A percentile compares a stretch with the other conserved stretches of the same genome.
phyloP scores from a whole-genome alignment of 2,113 vertebrate genomes.

The Semicossyphus pulcher region DNA sequence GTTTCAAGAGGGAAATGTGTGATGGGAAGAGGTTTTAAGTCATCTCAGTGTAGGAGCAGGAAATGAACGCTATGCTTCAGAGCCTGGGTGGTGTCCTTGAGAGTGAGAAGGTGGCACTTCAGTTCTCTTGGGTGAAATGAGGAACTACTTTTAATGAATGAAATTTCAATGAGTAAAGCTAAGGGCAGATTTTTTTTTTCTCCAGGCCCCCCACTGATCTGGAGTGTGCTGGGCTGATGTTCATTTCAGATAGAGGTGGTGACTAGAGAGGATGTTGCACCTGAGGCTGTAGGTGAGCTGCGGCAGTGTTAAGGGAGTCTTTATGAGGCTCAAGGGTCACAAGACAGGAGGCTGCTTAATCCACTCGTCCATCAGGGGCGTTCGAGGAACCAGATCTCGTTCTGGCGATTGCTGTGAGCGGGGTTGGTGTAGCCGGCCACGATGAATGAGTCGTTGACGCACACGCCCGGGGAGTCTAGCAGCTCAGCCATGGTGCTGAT shows the following conservation, averaged over 20 bases:
- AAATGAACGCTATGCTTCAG: conserved; percentile 32
- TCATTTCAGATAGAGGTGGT: conserved; percentile 34
- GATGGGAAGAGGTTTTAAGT: not conserved
- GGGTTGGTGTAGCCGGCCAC: conserved; percentile 93
- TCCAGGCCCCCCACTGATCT: conserved; percentile 1
- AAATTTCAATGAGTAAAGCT: conserved; percentile 16
- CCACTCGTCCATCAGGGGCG: conserved; percentile 67
- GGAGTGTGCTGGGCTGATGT: conserved; percentile 52
- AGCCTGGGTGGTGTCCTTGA: conserved; percentile 23
- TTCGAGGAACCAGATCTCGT: conserved; percentile 92
- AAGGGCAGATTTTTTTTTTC: conserved; percentile 13
- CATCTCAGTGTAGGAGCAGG: conserved; percentile 24
- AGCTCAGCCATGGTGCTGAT: conserved; percentile 82
- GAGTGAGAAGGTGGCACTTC: conserved; percentile 41
- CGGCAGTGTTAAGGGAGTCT: conserved; percentile 54
- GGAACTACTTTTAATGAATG: not conserved
- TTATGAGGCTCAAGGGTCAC: conserved; percentile 40
- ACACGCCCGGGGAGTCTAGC: conserved; percentile 81
- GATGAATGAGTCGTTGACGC: conserved; percentile 85
- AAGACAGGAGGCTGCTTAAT: not conserved
- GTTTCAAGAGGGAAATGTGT: conserved; percentile 2
- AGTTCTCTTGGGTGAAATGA: conserved; percentile 27
- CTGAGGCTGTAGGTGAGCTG: conserved; percentile 59
- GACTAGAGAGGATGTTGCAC: conserved; percentile 38
- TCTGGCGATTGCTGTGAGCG: conserved; percentile 84